phyloP scores from a whole-genome alignment of 2,113 vertebrate genomes.

The Mirounga angustirostris region DNA sequence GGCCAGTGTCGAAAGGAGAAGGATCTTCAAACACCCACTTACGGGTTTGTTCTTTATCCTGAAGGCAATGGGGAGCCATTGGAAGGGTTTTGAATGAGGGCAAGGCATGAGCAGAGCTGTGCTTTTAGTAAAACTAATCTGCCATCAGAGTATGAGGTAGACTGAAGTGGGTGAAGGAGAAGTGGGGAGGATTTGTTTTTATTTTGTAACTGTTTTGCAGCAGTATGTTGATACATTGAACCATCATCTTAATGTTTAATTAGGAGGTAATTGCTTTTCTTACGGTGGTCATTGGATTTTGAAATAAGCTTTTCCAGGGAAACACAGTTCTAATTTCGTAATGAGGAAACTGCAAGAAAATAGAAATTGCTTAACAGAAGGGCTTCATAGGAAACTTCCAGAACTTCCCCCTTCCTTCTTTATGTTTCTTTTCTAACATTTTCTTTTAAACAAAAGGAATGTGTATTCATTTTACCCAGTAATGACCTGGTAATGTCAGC shows the following conservation, averaged over 20 bases:
- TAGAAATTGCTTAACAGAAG: slow-evolving; percentile 50
- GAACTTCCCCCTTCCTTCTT: not conserved
- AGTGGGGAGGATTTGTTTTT: not conserved
- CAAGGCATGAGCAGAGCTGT: not conserved
- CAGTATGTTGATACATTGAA: slow-evolving; percentile 49
- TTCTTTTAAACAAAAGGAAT: not conserved
- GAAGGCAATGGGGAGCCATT: slow-evolving; percentile 46
- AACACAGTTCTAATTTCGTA: slow-evolving; percentile 60
- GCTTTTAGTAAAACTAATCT: not conserved
- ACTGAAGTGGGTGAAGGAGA: not conserved
- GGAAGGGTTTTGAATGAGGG: slow-evolving; percentile 51
- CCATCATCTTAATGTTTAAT: slow-evolving; percentile 64
- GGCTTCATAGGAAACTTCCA: slow-evolving; percentile 19
- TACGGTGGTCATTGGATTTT: slow-evolving; percentile 59
- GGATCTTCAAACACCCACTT: not conserved
- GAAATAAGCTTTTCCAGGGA: slow-evolving; percentile 44
- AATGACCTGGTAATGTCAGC: slow-evolving; percentile 1
- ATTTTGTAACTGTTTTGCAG: slow-evolving; percentile 21
- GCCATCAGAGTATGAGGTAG: not conserved
- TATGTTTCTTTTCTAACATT: not conserved
- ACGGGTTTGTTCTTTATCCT: slow-evolving; percentile 15
- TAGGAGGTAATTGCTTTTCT: slow-evolving; percentile 71
- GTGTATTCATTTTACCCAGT: not conserved
- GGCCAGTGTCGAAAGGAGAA: slow-evolving; percentile 43
- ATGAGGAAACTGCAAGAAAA: slow-evolving; percentile 33